Evolutionary conservation across 2,797 vertebrate species (phyloP).

Genomic region (Labroides dimidiatus): DNA sequence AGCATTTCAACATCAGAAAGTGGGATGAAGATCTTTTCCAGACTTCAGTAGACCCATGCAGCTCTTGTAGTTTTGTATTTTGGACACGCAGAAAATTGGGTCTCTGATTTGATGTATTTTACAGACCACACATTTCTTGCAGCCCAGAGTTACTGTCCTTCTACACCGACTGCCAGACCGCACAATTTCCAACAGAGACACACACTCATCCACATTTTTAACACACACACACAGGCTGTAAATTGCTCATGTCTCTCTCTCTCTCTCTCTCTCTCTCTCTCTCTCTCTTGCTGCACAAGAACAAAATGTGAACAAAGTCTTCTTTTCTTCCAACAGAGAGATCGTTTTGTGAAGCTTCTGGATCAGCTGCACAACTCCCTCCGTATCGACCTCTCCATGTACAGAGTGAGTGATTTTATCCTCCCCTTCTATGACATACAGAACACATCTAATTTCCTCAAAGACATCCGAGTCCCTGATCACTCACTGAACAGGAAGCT

Average conservation of each 20-base stretch:
- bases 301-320: background rate
- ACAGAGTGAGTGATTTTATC: slow-evolving; percentile 87
- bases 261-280: slow-evolving; percentile 1
- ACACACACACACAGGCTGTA: slow-evolving; percentile 1
- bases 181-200: background rate
- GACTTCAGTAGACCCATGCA: background rate
- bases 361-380: slow-evolving; percentile 98
- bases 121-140: background rate
- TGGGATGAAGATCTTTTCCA: background rate
- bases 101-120: background rate
- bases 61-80: background rate
- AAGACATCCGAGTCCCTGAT: background rate
- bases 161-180: too few species aligned
- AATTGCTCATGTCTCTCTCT: slow-evolving; percentile 1
- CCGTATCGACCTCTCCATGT: slow-evolving; percentile 96
- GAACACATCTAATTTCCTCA: background rate
- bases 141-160: background rate
- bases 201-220: background rate
- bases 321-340: slow-evolving; percentile 84
- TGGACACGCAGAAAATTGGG: background rate
- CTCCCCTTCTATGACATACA: background rate
- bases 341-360: slow-evolving; percentile 95
- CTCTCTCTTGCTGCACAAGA: background rate
- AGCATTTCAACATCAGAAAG: background rate
- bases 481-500: background rate